Conservation (phyloP, 2,797 vertebrate genomes). For the Hapalemur alaotrensis region DNA sequence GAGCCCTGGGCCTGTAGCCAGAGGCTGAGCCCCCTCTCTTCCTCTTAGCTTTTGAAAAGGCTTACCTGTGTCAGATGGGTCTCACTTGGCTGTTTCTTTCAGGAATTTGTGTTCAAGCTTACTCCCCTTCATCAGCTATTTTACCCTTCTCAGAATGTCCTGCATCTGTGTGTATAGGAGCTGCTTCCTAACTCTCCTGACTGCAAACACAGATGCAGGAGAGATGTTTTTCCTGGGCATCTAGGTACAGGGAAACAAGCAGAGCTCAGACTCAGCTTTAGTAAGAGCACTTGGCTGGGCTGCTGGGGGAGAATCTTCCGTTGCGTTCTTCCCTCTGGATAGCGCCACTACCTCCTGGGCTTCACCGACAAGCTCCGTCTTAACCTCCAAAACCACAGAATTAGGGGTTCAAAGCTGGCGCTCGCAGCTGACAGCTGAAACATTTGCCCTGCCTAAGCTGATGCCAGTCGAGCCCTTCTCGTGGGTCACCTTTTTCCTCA, state of each 20-base stretch:
- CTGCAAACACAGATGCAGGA: background rate
- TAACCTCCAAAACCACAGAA: background rate
- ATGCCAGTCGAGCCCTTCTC: background rate
- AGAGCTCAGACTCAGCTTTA: background rate
- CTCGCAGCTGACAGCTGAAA: background rate
- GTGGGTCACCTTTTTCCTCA: background rate
- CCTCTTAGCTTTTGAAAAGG: background rate
- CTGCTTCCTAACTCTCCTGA: background rate
- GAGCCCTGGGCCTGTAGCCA: background rate
- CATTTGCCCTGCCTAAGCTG: background rate
- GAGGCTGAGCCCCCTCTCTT: background rate
- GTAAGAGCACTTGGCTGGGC: background rate
- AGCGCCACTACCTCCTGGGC: conserved; percentile 64
- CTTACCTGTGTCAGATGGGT: background rate
- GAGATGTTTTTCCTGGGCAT: background rate
- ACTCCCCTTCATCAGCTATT: background rate
- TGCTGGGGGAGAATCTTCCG: background rate
- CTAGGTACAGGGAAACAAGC: background rate
- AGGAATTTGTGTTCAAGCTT: background rate
- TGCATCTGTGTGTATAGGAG: accelerated
- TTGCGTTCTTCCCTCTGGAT: background rate
- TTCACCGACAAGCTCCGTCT: background rate
- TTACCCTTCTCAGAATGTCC: background rate
- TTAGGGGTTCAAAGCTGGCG: background rate
- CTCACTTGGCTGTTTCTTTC: background rate